phyloP scores from a whole-genome alignment of 2,113 vertebrate genomes.

The Pelecanoides urinatrix region DNA sequence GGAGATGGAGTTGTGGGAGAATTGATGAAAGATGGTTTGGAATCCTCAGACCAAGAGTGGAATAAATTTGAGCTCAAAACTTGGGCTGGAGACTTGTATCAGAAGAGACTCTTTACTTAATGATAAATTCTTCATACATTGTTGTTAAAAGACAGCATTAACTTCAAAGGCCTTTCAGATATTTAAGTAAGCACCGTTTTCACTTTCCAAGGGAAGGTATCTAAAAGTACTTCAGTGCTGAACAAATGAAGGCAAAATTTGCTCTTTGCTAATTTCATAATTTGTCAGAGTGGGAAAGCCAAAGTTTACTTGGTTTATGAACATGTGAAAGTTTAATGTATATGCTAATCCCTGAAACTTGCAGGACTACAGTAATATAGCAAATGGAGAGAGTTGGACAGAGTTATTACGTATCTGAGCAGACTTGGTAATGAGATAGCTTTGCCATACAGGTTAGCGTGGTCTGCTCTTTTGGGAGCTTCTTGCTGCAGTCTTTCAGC shows the following conservation, averaged over 20 bases:
- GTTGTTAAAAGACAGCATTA: neutral
- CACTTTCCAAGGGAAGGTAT: neutral
- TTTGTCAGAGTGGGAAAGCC: neutral
- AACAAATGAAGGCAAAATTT: neutral
- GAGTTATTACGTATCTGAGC: neutral
- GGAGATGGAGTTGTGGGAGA: neutral
- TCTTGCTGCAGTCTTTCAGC: neutral
- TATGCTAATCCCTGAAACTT: slow-evolving; percentile 14
- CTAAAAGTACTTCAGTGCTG: neutral
- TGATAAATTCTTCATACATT: neutral
- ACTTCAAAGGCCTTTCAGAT: slow-evolving; percentile 21
- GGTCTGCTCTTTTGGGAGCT: neutral
- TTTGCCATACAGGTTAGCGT: neutral
- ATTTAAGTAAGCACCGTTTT: neutral
- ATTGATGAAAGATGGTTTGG: neutral
- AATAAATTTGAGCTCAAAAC: neutral
- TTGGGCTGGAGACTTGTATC: neutral
- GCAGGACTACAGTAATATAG: neutral
- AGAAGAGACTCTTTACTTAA: neutral
- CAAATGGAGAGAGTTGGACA: neutral
- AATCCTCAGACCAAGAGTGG: neutral
- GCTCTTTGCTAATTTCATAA: neutral
- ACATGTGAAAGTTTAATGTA: neutral
- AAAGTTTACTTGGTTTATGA: neutral
- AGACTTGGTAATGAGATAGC: neutral